These are phyloP conservation scores for Laupala kohalensis DNA, from an alignment of 1,140 invertebrate genomes.

Conservation along the genomic window DNA sequence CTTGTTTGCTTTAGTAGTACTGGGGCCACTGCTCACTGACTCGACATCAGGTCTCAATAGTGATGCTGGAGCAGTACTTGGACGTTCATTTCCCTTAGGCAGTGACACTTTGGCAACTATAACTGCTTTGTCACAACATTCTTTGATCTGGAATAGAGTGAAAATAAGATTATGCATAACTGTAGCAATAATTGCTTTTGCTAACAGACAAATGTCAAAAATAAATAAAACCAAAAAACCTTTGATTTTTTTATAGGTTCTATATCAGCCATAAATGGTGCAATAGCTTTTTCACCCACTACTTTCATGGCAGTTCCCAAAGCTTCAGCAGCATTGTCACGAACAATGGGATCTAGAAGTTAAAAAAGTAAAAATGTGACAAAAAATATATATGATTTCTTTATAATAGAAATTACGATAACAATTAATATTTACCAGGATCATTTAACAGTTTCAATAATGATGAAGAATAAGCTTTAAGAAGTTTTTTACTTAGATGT, in stretches of 20 bases:
- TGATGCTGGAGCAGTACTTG: constrained; percentile 37
- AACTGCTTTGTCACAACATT: constrained; percentile 83
- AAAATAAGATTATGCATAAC: not conserved
- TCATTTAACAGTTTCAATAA: constrained; percentile 80
- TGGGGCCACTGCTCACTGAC: constrained; percentile 27
- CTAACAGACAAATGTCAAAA: too few species aligned
- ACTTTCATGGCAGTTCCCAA: constrained; percentile 90
- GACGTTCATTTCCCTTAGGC: constrained; percentile 40
- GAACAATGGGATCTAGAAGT: constrained; percentile 60
- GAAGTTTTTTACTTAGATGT: constrained; percentile 79
- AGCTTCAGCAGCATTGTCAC: constrained; percentile 77
- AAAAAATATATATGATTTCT: not conserved
- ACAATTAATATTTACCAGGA: constrained; percentile 35
- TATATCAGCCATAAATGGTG: constrained; percentile 73
- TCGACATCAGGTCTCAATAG: constrained; percentile 18
- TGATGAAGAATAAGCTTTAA: constrained; percentile 70
- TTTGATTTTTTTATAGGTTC: constrained; percentile 88
- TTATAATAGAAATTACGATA: not conserved
- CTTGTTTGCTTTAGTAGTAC: constrained; percentile 39
- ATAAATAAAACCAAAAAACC: constrained; percentile 32
- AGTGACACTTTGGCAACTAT: constrained; percentile 53
- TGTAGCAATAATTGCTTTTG: not conserved
- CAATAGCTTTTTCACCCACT: constrained; percentile 80
- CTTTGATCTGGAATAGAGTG: constrained; percentile 57
- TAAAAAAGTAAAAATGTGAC: not conserved